These are phyloP conservation scores for Agonopterix alstromeriana DNA, from an alignment of 2,888 invertebrate species.

Conservation along the genomic window DNA sequence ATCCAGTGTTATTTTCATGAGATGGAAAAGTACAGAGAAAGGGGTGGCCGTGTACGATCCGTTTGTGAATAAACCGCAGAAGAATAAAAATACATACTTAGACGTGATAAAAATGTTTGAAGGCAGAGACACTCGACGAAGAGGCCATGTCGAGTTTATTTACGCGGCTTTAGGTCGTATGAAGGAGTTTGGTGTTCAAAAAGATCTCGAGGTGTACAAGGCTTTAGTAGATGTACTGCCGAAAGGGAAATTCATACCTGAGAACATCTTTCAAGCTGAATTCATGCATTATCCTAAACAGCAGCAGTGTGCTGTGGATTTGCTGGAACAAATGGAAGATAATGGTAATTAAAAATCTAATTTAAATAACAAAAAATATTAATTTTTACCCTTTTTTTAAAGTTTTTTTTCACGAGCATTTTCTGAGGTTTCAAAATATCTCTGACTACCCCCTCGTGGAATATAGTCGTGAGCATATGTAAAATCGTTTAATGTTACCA, in stretches of 20 bases:
- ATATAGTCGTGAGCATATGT: too few species aligned
- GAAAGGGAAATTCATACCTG: conserved; percentile 91
- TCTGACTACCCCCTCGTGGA: too few species aligned
- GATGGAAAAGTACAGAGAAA: conserved; percentile 58
- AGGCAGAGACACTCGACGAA: conserved; percentile 79
- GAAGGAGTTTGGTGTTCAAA: conserved; percentile 92
- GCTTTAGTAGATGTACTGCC: conserved; percentile 90
- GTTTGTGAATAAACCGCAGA: conserved; percentile 70
- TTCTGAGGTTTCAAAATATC: too few species aligned
- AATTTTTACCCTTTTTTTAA: too few species aligned
- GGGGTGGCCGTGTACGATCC: conserved; percentile 53
- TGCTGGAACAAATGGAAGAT: conserved; percentile 96
- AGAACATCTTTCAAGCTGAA: conserved; percentile 89
- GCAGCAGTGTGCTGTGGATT: conserved; percentile 93
- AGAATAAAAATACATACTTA: conserved; percentile 82
- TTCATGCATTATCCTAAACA: conserved; percentile 97
- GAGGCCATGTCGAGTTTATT: conserved; percentile 97
- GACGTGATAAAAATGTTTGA: conserved; percentile 86
- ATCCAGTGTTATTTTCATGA: conserved; percentile 32
- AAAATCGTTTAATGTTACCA: too few species aligned
- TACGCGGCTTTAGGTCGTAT: conserved; percentile 91
- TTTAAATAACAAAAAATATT: too few species aligned
- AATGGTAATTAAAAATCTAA: conserved; percentile 80
- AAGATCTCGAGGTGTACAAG: conserved; percentile 92
- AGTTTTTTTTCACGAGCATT: too few species aligned